A percentile compares a stretch with the other conserved stretches of the same genome.
Conservation (phyloP, 2,113 vertebrate genomes). For the Lichenostomus cassidix region DNA sequence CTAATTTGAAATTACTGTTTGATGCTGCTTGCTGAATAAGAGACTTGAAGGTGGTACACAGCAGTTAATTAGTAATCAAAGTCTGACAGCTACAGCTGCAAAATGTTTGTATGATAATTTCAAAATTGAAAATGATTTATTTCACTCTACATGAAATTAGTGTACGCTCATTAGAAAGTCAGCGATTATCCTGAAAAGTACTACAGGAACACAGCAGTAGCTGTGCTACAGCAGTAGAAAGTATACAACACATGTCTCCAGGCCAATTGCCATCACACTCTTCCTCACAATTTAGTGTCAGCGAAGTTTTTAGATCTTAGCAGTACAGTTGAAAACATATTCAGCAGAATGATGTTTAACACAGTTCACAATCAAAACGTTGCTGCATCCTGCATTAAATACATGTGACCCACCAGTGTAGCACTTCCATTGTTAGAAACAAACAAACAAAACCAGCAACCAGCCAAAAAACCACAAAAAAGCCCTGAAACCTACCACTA, state of each 20-base stretch:
- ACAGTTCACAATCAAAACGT: background rate
- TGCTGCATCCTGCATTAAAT: background rate
- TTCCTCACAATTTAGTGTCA: background rate
- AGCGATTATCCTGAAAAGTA: constrained; percentile 27
- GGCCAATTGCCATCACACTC: background rate
- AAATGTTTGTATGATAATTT: constrained; percentile 67
- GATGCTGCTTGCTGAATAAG: constrained; percentile 6
- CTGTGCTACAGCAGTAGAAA: background rate
- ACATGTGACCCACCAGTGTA: background rate
- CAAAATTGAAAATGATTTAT: constrained; percentile 66
- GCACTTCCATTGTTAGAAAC: background rate
- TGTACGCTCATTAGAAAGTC: constrained; percentile 49
- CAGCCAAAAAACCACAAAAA: background rate
- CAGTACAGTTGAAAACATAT: background rate
- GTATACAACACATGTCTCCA: background rate
- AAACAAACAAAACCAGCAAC: background rate
- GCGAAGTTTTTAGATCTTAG: background rate
- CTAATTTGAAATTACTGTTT: constrained; percentile 40
- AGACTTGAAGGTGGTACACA: constrained; percentile 39
- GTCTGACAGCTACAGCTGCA: constrained; percentile 64
- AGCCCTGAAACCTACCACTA: background rate
- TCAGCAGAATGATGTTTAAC: background rate
- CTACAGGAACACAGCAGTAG: background rate
- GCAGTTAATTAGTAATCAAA: constrained; percentile 66
- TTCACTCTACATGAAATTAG: constrained; percentile 59